Base-by-base conservation (phyloP, 2,888 invertebrate species). In the Polylopha cassiicola region DNA sequence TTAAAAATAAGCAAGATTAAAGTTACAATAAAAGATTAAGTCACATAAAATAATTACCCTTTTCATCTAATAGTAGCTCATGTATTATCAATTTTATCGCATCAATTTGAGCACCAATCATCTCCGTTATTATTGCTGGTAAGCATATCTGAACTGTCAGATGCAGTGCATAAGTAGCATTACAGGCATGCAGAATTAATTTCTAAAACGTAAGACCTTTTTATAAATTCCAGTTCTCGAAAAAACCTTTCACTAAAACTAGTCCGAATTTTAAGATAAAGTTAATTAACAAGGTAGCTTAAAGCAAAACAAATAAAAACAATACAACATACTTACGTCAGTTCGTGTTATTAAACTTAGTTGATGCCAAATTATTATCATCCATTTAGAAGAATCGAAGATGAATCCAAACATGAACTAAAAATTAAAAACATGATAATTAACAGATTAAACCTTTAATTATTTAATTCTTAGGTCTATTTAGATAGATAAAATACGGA, bases 401-500 rank as follows among this genome's bases (percentile, higher is more conserved):
- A 39, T 9, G 13, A 39, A 32, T 16, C 26, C 38, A 20, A 18
- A 38, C 8, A 38, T 18, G 11, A 38, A 38, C 38, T 38, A 27
- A 1, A 32, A 38, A 3, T 7, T 15, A 18, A 15, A 0, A 14
- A n/a, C n/a, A n/a, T n/a, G n/a, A 14, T n/a, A n/a, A 6, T n/a
- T 4, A 13, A 7, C n/a, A 24, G 11, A 8, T 15, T 8, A 8
- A 14, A 27, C 7, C 1, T n/a, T 23, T 27, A 16, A 2, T 16
- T 28, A 18, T 7, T 2, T 29, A n/a, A n/a, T n/a, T n/a, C n/a
- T 18, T 8, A n/a, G 18, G 3, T 3, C 13, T 3, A 18, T n/a
- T 3, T 10, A 5, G 5, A 17, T 4, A n/a, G 10, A 13, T 30
- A 10, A 3, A 27, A 9, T 4, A 8, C 4, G 9, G 10, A 20